Base-by-base conservation (phyloP, 1,140 invertebrate genomes). In the Bombus picipes region DNA sequence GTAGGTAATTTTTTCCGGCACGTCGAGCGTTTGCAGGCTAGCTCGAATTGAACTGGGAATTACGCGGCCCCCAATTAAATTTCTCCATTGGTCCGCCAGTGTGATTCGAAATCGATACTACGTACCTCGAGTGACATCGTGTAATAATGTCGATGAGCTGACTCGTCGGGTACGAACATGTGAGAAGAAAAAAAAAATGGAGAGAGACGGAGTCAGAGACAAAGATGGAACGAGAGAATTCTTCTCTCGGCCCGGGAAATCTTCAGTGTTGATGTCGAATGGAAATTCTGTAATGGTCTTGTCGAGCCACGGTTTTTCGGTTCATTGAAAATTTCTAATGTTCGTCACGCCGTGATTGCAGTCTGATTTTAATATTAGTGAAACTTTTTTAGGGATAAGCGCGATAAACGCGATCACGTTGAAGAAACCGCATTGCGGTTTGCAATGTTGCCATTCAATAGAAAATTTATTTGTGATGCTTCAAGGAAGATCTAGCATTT, bases 21-120 rank as follows among this genome's bases (percentile, higher is more conserved):
- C 76, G 87, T 65, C 84, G 87, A 86, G 78, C 88, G 85, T 87
- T 87, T 83, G 85, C 85, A 83, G 81, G 65, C 57, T 41, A 41
- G 78, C 75, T 82, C 88, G 87, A 92, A 91, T 92, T 91, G 87
- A 87, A 87, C 82, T 91, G 91, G 89, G 88, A 90, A 89, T 92
- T 88, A 90, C 89, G 75, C 80, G 72, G 76, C 74, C 80, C 86
- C 87, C 90, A 92, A 92, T 92, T 92, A 92, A 92, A 92, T 92
- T 92, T 91, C 87, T 85, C 81, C 89, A 91, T 84, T 68, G 88
- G 88, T 73, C 86, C 85, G 86, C 86, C 82, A 81, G 87, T 87
- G 89, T 90, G 91, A 92, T 92, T 92, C 84, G 87, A 87, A 92
- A 91, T 91, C 92, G 92, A 92, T 92, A 92, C 78, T 79, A 47